Evolutionary conservation across 2,888 invertebrate species (phyloP).

Genomic region (Thera obeliscata): DNA sequence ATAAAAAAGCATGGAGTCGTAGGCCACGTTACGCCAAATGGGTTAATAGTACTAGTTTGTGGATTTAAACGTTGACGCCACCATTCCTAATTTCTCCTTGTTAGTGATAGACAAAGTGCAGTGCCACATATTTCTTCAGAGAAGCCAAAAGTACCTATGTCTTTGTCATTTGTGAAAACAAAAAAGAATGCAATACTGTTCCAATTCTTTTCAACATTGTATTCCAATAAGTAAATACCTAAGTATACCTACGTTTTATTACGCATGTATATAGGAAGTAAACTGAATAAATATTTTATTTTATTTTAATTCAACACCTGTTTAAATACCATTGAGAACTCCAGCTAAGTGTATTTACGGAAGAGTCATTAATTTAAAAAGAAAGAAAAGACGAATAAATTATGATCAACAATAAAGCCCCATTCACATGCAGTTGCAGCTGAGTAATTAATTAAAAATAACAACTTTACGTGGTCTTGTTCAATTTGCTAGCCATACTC

Average conservation of each 20-base stretch:
- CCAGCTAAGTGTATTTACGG: not conserved
- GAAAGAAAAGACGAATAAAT: not conserved
- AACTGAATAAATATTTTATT: not conserved
- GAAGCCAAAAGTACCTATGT: too few species aligned
- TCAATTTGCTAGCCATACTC: not conserved
- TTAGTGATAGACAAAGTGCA: too few species aligned
- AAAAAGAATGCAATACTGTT: not conserved
- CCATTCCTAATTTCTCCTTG: too few species aligned
- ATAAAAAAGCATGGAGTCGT: too few species aligned
- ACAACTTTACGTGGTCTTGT: not conserved
- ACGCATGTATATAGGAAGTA: not conserved
- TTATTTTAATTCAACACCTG: conserved; percentile 11
- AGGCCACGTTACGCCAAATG: too few species aligned
- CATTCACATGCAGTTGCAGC: not conserved
- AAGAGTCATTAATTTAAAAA: conserved; percentile 5
- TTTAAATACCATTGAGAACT: not conserved
- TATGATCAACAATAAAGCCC: not conserved
- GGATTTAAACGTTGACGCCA: too few species aligned
- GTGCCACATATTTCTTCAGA: too few species aligned
- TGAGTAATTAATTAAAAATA: conserved; percentile 16
- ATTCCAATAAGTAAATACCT: not conserved
- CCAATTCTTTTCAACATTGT: not conserved
- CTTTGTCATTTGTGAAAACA: not conserved
- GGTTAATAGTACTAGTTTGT: too few species aligned
- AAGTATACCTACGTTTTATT: not conserved